Evolutionary conservation across 2,797 vertebrate species (phyloP), one percentile per base, ranked within the genome.

Genomic region (Sciurus carolinensis): DNA sequence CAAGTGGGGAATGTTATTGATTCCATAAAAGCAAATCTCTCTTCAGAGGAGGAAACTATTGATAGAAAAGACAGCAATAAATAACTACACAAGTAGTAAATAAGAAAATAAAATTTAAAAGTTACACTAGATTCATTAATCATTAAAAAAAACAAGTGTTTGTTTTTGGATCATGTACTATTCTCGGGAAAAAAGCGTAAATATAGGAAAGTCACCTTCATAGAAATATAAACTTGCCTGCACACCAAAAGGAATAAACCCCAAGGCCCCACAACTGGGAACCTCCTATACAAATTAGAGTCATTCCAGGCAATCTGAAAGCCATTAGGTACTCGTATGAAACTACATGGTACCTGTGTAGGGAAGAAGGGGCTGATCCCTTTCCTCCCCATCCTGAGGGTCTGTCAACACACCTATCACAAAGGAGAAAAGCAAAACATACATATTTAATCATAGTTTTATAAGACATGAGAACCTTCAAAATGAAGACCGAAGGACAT

Each of bases 31-130:
- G 33, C 17, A 30, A 24, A 11, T 30, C 52, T 67, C 33, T 76
- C 69, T 73, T 75, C 64, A 84, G 42, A 90, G 3, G 36, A 86
- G 72, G 12, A 77, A 76, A 76, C 8, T 44, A 73, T 1, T 82
- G 52, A 72, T 36, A 71, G n/a, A 72, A 81, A 90, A 82, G 17
- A 59, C 0, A 93, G 69, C 47, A 80, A 66, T 69, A 83, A 22
- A 67, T 24, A 67, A 62, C 44, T 7, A 36, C 64, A 50, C 54
- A 91, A 84, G 77, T 33, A 20, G 17, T 33, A 69, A 88, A 44
- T 28, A 87, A 88, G 82, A 85, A 77, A 64, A 94, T 14, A 96
- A 76, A 59, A 66, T 64, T 39, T 69, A 79, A 36, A 36, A 64
- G 42, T 33, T n/a, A 71, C 8, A 79, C 26, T n/a, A 84, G 13